phyloP scores from a whole-genome alignment of 1,140 invertebrate genomes.

The Hirudo medicinalis region DNA sequence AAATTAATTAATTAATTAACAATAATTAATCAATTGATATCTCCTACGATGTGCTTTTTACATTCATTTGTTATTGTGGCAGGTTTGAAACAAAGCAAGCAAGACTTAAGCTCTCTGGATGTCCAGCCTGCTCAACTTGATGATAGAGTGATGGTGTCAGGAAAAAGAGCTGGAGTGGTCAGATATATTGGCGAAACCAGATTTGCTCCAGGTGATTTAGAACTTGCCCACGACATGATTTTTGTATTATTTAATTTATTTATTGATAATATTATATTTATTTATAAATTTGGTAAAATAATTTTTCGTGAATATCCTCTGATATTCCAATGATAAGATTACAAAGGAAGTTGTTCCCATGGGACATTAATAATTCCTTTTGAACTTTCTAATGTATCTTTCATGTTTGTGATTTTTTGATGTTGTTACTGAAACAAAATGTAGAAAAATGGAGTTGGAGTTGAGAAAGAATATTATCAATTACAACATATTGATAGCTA shows the following conservation, averaged over 20 bases:
- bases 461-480: too few relatives aligned
- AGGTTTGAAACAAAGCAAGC: slow-evolving; percentile 12
- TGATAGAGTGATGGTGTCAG: slow-evolving; percentile 39
- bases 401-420: too few relatives aligned
- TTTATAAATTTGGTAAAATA: not conserved
- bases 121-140: slow-evolving; percentile 27
- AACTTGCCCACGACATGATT: not conserved
- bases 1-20: too few relatives aligned
- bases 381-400: too few relatives aligned
- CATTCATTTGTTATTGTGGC: not conserved
- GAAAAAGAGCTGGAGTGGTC: slow-evolving; percentile 39
- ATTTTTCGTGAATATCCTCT: not conserved
- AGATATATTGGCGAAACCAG: slow-evolving; percentile 38
- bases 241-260: slow-evolving; percentile 15
- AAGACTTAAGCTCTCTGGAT: not conserved
- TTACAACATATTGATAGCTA: too few relatives aligned
- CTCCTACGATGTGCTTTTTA: too few relatives aligned
- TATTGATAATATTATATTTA: slow-evolving; percentile 4
- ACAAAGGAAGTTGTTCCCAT: too few relatives aligned
- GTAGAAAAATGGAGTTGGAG: too few relatives aligned
- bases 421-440: too few relatives aligned
- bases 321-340: too few relatives aligned
- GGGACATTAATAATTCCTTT: too few relatives aligned
- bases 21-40: too few relatives aligned
- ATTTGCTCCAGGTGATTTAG: slow-evolving; percentile 36